These are phyloP conservation scores for Homarus americanus DNA, from an alignment of 1,140 invertebrate genomes.

Conservation along the genomic window DNA sequence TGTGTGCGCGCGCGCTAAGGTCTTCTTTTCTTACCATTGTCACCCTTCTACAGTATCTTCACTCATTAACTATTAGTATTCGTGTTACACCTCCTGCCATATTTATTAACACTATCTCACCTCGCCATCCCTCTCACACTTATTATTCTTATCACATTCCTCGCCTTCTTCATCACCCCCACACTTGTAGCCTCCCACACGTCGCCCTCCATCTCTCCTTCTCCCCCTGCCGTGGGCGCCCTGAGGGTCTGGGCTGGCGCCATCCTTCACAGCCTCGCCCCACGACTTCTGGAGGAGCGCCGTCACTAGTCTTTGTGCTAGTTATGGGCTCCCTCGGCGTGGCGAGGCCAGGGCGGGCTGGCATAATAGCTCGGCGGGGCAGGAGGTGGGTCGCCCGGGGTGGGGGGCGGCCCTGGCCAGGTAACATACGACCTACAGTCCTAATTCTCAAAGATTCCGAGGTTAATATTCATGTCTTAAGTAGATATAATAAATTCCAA, in stretches of 20 bases:
- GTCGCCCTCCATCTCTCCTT: background rate
- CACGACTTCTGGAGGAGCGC: constrained; percentile 52
- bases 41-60: too few species aligned
- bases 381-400: background rate
- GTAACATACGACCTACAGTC: background rate
- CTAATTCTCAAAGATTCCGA: too few species aligned
- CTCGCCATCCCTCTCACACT: background rate
- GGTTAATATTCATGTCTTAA: too few species aligned
- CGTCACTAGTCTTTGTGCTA: constrained; percentile 19
- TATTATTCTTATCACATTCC: background rate
- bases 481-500: too few species aligned
- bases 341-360: background rate
- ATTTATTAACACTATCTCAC: too few species aligned
- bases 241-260: background rate
- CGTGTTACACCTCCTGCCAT: too few species aligned
- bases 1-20: too few species aligned
- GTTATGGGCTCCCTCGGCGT: constrained; percentile 24
- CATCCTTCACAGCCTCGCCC: constrained; percentile 35
- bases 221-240: background rate
- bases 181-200: background rate
- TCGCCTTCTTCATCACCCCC: background rate
- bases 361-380: constrained; percentile 38
- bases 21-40: too few species aligned
- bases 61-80: too few species aligned
- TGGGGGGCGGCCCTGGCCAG: background rate